Conservation (phyloP, 2,888 invertebrate species). For the Antitype chi region DNA sequence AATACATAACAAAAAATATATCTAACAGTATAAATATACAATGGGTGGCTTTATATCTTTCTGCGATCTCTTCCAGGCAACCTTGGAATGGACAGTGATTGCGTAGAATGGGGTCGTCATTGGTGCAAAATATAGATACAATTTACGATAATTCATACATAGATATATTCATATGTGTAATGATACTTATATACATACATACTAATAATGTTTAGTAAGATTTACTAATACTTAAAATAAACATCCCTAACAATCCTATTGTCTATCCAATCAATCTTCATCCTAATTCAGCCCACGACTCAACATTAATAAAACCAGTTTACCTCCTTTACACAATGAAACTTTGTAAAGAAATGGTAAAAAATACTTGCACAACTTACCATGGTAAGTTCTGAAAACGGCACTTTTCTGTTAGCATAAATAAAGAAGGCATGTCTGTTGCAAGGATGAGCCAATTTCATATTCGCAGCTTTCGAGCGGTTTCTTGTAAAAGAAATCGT, state of each 20-base stretch:
- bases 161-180: too few species aligned
- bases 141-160: too few species aligned
- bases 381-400: conserved; percentile 67
- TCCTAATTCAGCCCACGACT: conserved; percentile 29
- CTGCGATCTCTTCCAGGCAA: too few species aligned
- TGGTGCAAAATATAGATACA: too few species aligned
- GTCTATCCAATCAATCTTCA: conserved; percentile 13
- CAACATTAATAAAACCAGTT: conserved; percentile 36
- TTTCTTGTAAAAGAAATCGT: conserved; percentile 80
- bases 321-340: conserved; percentile 39
- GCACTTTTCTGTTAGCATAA: conserved; percentile 73
- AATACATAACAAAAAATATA: too few species aligned
- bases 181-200: too few species aligned
- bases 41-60: too few species aligned
- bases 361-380: conserved; percentile 63
- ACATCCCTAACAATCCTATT: neutral
- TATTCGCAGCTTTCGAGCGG: conserved; percentile 81
- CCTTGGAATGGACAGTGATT: too few species aligned
- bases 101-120: too few species aligned
- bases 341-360: conserved; percentile 55
- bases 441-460: conserved; percentile 83
- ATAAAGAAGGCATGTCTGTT: conserved; percentile 78
- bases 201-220: neutral
- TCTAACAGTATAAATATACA: too few species aligned
- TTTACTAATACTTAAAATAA: neutral